Base-by-base conservation (phyloP, 2,888 invertebrate genomes). In the Baccha elongata region DNA sequence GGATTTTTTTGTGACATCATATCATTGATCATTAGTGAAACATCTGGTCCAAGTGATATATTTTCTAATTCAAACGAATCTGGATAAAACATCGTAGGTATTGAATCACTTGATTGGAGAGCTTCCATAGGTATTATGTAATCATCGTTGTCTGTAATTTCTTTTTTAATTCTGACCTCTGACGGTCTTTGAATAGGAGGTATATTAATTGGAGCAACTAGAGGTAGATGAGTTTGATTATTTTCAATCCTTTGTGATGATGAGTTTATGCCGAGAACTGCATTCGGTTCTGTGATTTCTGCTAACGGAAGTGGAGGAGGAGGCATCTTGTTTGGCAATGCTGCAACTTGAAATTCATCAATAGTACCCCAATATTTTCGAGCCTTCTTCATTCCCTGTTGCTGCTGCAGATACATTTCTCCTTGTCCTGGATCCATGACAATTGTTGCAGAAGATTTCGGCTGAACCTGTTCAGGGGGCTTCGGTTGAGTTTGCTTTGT, bases 281-380 rank as follows among this genome's bases (percentile, higher is more conserved):
- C 8, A 32, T 32, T 32, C 13, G 37, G 13, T 26, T 1, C 2
- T 37, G 53, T n/a, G n/a, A 5, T n/a, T 17, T 35, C n/a, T 21
- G 32, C 7, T n/a, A 35, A n/a, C 11, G 42, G 7, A 4, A 42
- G 15, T 15, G 4, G 40, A 52, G 29, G 19, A 1, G 44, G 13
- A 8, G 60, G 8, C 8, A 37, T 2, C n/a, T 55, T 55, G 0
- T 37, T 32, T 8, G 58, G 7, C 15, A 10, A 6, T 6, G 44
- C 32, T 1, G 65, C 37, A 13, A 81, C 46, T 26, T 81, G 75
- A 40, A 81, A 81, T 23, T 81, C 76, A 26, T 60, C 52, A 13
- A 81, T 71, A 11, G 37, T 44, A 2, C 81, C 81, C 81, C 81
- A 81, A 50, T 81, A 76, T 48, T 81, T 81, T 13, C 81, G 81